Base-by-base conservation (phyloP, 2,113 vertebrate genomes). In the Lagopus muta region DNA sequence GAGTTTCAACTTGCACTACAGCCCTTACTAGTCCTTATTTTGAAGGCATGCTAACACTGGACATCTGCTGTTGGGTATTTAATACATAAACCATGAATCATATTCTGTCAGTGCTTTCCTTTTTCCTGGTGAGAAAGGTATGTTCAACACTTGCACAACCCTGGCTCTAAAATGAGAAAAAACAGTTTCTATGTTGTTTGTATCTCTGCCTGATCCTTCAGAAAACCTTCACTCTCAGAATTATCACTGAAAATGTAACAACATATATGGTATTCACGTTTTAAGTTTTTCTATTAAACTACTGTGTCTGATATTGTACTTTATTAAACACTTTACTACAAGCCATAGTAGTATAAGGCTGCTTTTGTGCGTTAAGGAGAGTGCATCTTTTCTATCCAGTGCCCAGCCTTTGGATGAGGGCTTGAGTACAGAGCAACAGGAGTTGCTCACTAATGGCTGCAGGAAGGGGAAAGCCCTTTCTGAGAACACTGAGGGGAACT, bases 291-390 rank as follows among this genome's bases (percentile, higher is more conserved):
- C 96, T 97, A 92, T 94, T 91, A 95, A 86, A 83, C 85, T 90
- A 36, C 70, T 96, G 94, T 97, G 96, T 96, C 95, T 94, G 95
- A 93, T 86, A 92, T 90, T 96, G 88, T 95, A 94, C 92, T 97
- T 96, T 96, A 97, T 97, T 97, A 97, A 97, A 97, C 92, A 96
- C 91, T 97, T 96, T 95, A 92, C 93, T 96, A 96, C 96, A 97
- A 95, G 93, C 93, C 87, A 90, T 64, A 89, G 78, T 71, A 80
- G 58, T 48, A 57, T 54, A 54, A 74, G 75, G 84, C 73, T 89
- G 82, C 78, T 82, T 89, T 65, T 82, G 77, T 92, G 57, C 28
- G 40, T 38, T 22, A 4, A 42, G 43, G 27, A 71, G 40, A 73
- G 50, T 7, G 12, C 30, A 48, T 21, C 43, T 58, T 32, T 77